Evolutionary conservation across 2,888 invertebrate genomes (phyloP), one percentile per base, ranked within the genome.

Genomic region (Agriopis marginaria): DNA sequence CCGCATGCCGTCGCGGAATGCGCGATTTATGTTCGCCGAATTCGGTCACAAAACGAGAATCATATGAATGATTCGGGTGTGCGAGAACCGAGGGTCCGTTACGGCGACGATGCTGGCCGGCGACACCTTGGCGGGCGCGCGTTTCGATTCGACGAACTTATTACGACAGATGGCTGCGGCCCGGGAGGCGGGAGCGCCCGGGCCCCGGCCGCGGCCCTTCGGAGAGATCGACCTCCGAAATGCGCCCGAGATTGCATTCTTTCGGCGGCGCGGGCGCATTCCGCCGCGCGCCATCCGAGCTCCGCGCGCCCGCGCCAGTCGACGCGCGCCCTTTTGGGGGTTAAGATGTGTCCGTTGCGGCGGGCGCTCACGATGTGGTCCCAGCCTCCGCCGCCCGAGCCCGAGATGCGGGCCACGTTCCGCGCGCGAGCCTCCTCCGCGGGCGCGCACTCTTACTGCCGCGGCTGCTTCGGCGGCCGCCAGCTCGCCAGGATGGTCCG

Each of bases 231-330:
- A 92, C 92, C 93, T 93, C 94, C 94, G 94, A 94, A 94, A 93
- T 91, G 93, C 94, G 93, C 91, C 94, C 93, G 94, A 93, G 94
- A 94, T 94, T 93, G 93, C 94, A 94, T 94, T 94, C 94, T 94
- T 94, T 94, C 93, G 94, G 93, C 92, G 88, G 92, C 87, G 90
- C 93, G 93, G 93, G 94, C 93, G 88, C 94, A 94, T 94, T 94
- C 95, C 94, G 86, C 89, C 82, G 92, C 90, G 89, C 92, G 90
- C 90, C 90, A 90, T 90, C 91, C 89, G 90, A 89, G 86, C 91
- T 79, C 90, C 89, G 93, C 89, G 88, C 91, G 90, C 84, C 88
- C 87, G 89, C 90, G 91, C 88, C 93, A 93, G 93, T 93, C 91
- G 91, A 85, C 90, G 91, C 90, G 93, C 93, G 93, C 93, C 93